Evolutionary conservation across 2,113 vertebrate genomes (phyloP).

Genomic region (Xenopus laevis): DNA sequence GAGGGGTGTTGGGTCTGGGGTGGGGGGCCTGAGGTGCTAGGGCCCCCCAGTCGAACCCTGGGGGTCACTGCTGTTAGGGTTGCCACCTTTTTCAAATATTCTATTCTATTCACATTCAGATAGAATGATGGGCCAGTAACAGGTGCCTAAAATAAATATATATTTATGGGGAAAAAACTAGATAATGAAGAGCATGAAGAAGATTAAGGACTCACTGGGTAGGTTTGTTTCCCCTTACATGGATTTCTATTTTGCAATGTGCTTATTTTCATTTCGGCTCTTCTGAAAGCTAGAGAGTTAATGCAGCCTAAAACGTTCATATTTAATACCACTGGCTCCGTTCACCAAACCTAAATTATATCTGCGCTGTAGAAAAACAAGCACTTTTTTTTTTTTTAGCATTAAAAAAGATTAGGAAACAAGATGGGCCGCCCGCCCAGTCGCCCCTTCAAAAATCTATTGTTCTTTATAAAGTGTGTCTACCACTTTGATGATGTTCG

Average conservation of each 20-base stretch:
- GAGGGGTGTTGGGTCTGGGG: too few species aligned
- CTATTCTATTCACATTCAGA: too few species aligned
- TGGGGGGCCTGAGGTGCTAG: too few species aligned
- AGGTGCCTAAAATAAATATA: too few species aligned
- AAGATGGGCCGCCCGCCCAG: constrained; percentile 49
- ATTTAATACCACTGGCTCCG: constrained; percentile 46
- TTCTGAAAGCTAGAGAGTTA: constrained; percentile 32
- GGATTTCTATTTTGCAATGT: neutral
- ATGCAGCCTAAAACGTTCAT: constrained; percentile 29
- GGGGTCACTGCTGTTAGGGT: too few species aligned
- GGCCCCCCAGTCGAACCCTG: too few species aligned
- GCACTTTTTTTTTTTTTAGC: constrained; percentile 35
- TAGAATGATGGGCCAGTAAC: too few species aligned
- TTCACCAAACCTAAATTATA: constrained; percentile 47
- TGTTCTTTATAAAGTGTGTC: constrained; percentile 56
- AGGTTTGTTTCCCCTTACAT: too few species aligned
- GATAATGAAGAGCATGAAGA: too few species aligned
- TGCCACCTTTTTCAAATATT: too few species aligned
- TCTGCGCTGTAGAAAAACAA: constrained; percentile 48
- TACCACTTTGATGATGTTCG: constrained; percentile 80
- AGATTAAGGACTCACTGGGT: too few species aligned
- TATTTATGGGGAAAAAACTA: too few species aligned
- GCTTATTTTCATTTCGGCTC: neutral
- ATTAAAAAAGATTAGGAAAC: constrained; percentile 56
- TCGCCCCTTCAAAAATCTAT: constrained; percentile 55